Evolutionary conservation across 2,113 vertebrate species (phyloP), one percentile per base, ranked within the genome.

Genomic region (Notechis scutatus): DNA sequence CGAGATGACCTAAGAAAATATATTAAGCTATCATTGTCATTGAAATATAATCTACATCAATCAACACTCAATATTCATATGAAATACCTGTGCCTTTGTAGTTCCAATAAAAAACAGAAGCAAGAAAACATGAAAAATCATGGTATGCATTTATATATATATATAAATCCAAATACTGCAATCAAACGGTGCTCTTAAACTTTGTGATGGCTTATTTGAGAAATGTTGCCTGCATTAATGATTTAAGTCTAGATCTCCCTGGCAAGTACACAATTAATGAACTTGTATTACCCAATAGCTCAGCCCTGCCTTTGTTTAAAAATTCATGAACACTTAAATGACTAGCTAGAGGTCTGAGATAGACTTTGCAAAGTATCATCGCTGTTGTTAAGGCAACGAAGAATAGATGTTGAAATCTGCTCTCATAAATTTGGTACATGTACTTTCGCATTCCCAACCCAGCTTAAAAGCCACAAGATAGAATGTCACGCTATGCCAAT

Each of bases 191-290:
- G 89, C 92, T 95, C 91, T 96, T 96, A 57, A 95, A 85, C 95
- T 96, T 95, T 96, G 95, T 96, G 96, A 96, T 95, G 96, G 97
- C 95, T 98, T 96, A 96, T 94, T 95, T 96, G 97, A 95, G 97
- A 98, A 98, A 97, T 92, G 97, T 96, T 97, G 97, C 97, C 96
- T 97, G 97, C 98, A 99, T 99, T 98, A 99, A 99, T 98, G 98
- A 99, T 99, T 99, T 98, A 99, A 98, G 96, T 94, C 96, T 96
- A 97, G 98, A 96, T 98, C 98, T 97, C 98, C 96, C 97, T 98
- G 97, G 98, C 97, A 97, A 97, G 97, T 98, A 91, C 97, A 98
- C 98, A 99, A 99, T 99, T 99, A 99, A 99, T 98, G 98, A 98
- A 98, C 95, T 98, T 97, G 97, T 98, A 98, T 98, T 98, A 98